These are phyloP conservation scores for Lontra canadensis DNA, from an alignment of 2,113 vertebrate genomes.

Conservation along the genomic window DNA sequence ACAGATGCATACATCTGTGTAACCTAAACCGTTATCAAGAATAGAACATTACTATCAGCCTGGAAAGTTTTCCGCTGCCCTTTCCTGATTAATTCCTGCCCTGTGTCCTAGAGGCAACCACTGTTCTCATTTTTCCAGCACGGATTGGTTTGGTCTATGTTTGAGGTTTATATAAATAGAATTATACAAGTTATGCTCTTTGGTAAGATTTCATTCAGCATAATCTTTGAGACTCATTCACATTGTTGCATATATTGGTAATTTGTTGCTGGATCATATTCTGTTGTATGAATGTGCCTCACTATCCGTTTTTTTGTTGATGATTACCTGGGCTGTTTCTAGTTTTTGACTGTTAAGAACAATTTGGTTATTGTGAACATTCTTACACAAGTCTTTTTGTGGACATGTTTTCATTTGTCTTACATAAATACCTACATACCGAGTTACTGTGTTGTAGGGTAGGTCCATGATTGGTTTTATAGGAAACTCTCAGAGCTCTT, in stretches of 20 bases:
- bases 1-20: not conserved
- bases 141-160: not conserved
- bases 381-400: not conserved
- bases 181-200: not conserved
- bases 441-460: not conserved
- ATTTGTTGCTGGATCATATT: not conserved
- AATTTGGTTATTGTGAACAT: not conserved
- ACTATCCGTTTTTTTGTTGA: not conserved
- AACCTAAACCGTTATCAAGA: not conserved
- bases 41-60: not conserved
- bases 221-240: not conserved
- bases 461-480: not conserved
- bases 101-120: not conserved
- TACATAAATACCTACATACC: not conserved
- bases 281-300: not conserved
- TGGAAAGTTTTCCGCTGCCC: not conserved
- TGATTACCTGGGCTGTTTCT: not conserved
- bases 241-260: not conserved
- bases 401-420: constrained; percentile 18
- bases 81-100: not conserved
- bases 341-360: not conserved
- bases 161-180: not conserved
- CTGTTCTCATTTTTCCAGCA: not conserved
- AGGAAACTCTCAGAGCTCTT: not conserved
- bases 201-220: not conserved